A percentile compares a stretch with the other conserved stretches of the same genome.
Evolutionary conservation across 2,113 vertebrate genomes (phyloP).

Genomic region (cat (Felis catus)): F.catus_Fca126_mat1.0 CM031411.1:16482501-16483000

Average conservation of each 20-base stretch:
- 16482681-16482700: not conserved
- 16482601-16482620: not conserved
- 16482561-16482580: not conserved
- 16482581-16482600: slow-evolving; percentile 25
- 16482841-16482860: slow-evolving; percentile 30
- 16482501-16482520: slow-evolving; percentile 44
- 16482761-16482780: slow-evolving; percentile 51
- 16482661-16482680: not conserved
- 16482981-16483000: slow-evolving; percentile 31
- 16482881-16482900: not conserved
- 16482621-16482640: not conserved
- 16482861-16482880: not conserved
- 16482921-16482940: not conserved
- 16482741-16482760: slow-evolving; percentile 17
- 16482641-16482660: not conserved
- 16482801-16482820: slow-evolving; percentile 1
- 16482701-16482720: not conserved
- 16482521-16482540: slow-evolving; percentile 1
- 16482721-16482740: not conserved
- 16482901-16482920: not conserved
- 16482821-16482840: slow-evolving; percentile 38
- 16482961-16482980: slow-evolving; percentile 8
- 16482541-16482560: not conserved
- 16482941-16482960: not conserved
- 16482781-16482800: slow-evolving; percentile 16